Conservation (phyloP, 2,113 vertebrate genomes). For the Piprites chloris region DNA sequence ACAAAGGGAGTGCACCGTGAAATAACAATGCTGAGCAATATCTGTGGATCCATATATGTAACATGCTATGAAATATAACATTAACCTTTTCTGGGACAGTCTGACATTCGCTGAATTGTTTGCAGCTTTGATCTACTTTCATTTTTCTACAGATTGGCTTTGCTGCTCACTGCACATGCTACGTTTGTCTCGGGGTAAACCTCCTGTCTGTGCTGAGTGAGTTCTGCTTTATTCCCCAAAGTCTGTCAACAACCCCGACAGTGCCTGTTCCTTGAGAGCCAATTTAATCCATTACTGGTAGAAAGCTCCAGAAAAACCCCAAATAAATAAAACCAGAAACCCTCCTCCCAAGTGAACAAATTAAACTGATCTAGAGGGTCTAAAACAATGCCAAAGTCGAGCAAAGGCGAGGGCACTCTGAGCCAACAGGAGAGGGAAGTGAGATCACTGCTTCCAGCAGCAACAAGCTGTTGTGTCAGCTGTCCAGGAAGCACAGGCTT, state of each 20-base stretch:
- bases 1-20: rapidly evolving
- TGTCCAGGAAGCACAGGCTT: conserved; percentile 53
- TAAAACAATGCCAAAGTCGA: not conserved
- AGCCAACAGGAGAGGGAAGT: conserved; percentile 50
- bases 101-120: not conserved
- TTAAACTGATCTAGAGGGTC: not conserved
- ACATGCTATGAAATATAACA: rapidly evolving
- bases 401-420: not conserved
- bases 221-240: not conserved
- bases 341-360: not conserved
- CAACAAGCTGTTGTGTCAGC: conserved; percentile 64
- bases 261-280: not conserved
- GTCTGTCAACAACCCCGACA: not conserved
- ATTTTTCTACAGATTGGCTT: not conserved
- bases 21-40: rapidly evolving
- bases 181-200: not conserved
- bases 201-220: not conserved
- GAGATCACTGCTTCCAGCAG: conserved; percentile 58
- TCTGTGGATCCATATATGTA: not conserved
- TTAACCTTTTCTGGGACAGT: not conserved
- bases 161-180: not conserved
- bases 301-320: not conserved
- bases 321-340: not conserved
- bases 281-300: not conserved
- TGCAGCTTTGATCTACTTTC: not conserved